phyloP scores from a whole-genome alignment of 1,140 invertebrate species.

The Lethrus apterus region DNA sequence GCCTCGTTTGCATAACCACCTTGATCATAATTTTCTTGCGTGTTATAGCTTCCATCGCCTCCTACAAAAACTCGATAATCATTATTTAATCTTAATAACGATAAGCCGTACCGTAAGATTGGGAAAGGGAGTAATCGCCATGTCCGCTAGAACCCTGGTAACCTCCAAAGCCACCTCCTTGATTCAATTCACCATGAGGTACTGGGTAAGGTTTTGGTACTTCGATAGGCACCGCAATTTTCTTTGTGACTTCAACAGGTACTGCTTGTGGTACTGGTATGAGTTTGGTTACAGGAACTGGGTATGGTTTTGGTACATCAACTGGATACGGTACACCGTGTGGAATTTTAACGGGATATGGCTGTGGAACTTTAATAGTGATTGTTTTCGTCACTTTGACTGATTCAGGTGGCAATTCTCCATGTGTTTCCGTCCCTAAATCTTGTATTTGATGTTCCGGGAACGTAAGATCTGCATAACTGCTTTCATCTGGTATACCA shows the following conservation, averaged over 20 bases:
- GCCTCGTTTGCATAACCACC: too few species aligned
- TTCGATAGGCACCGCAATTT: constrained; percentile 22
- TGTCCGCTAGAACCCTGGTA: constrained; percentile 1
- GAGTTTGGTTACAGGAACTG: constrained; percentile 21
- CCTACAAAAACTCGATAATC: constrained; percentile 2
- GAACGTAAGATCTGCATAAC: constrained; percentile 25
- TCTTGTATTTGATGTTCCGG: constrained; percentile 30
- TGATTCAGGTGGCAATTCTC: constrained; percentile 26
- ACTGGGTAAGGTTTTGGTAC: constrained; percentile 36
- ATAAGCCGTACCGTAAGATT: background rate
- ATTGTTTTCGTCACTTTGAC: constrained; percentile 28
- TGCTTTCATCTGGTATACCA: constrained; percentile 27
- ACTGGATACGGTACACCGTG: constrained; percentile 30
- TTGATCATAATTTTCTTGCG: too few species aligned
- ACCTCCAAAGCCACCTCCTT: constrained; percentile 1
- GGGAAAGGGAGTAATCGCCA: constrained; percentile 1
- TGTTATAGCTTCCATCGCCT: too few species aligned
- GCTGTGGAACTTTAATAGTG: constrained; percentile 28
- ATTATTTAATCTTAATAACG: constrained; percentile 6
- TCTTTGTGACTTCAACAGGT: constrained; percentile 29
- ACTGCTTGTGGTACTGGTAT: constrained; percentile 28
- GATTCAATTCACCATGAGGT: background rate
- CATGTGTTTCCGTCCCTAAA: constrained; percentile 28
- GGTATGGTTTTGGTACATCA: constrained; percentile 24
- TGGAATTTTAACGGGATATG: constrained; percentile 33